Base-by-base conservation (phyloP, 2,113 vertebrate species). In the Neolamprologus sp. region DNA sequence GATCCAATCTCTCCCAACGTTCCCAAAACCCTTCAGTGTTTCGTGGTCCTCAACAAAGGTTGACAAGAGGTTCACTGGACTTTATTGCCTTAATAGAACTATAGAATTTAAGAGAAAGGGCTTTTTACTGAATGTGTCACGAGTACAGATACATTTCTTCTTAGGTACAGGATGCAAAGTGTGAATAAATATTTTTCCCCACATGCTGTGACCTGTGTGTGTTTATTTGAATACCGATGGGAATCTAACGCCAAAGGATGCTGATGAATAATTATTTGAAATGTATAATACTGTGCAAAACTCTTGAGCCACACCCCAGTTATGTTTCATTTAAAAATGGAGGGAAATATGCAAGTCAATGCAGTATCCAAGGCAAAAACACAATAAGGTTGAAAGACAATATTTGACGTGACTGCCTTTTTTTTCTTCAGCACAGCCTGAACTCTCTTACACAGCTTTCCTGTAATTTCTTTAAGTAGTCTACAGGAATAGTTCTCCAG, bases 181-280 rank as follows among this genome's bases (percentile, higher is more conserved):
- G 14, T 40, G 11, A 95, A 94, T 95, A 95, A 95, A 95, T 83
- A n/a, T 42, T 88, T 93, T 94, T 90, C 79, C 57, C 84, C 81
- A 92, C 45, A 81, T 75, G 68, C 17, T 85, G 28, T 88, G 26
- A 26, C 78, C 35, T 71, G 10, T 83, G 37, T 63, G 33, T 49
- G 13, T 49, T 11, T 80, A 7, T 19, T 35, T 49, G 19, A 80
- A 17, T 23, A 40, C 21, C 12, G 3, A 80, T 3, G 42, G 21
- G 11, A 11, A 17, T n/a, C 12, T 57, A 37, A 65, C 9, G 5
- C 80, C 42, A 55, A n/a, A 79, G 14, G 9, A 33, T 37, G 13
- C 55, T 10, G 26, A 79, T 31, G 23, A 47, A 35, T 16, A 54
- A 23, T 19, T 28, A n/a, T 82, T 28, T 35, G 26, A 49, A 40